A percentile compares a stretch with the other conserved stretches of the same genome.
Evolutionary conservation across 2,888 invertebrate genomes (phyloP).

Genomic region (Masnerella sp.): DNA sequence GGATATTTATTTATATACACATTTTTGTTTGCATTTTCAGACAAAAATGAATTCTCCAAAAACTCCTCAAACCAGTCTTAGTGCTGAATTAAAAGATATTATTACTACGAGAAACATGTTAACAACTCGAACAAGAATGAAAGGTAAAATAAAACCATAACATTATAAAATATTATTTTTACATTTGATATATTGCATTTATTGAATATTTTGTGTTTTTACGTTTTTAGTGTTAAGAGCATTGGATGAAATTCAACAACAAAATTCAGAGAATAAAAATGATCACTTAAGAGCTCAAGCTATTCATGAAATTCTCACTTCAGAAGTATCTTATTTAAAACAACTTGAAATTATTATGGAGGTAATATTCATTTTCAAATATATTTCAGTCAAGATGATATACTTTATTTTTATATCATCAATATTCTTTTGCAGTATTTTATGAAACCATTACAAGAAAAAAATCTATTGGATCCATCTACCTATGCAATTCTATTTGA

Average conservation of each 20-base stretch:
- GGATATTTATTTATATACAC: too few species aligned
- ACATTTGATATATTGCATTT: too few species aligned
- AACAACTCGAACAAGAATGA: constrained; percentile 81
- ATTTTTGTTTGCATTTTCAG: constrained; percentile 2
- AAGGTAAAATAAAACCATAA: constrained; percentile 75
- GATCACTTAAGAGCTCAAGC: constrained; percentile 79
- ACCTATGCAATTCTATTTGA: constrained; percentile 81
- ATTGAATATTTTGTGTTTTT: constrained; percentile 15
- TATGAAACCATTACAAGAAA: constrained; percentile 80
- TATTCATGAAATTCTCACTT: constrained; percentile 83
- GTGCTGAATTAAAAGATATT: constrained; percentile 81
- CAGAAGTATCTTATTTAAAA: constrained; percentile 84
- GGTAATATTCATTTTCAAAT: constrained; percentile 69
- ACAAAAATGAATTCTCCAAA: constrained; percentile 76
- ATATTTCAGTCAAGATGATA: neutral
- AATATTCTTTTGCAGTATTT: constrained; percentile 77
- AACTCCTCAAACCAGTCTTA: constrained; percentile 80
- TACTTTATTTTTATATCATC: neutral
- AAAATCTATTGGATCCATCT: constrained; percentile 78
- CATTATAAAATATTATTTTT: neutral
- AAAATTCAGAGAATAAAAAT: constrained; percentile 70
- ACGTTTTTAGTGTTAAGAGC: constrained; percentile 79
- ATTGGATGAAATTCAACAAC: constrained; percentile 78
- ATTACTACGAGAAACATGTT: constrained; percentile 82
- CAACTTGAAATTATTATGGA: constrained; percentile 83